Evolutionary conservation across 2,113 vertebrate genomes (phyloP).

Genomic region (Colaptes auratus): DNA sequence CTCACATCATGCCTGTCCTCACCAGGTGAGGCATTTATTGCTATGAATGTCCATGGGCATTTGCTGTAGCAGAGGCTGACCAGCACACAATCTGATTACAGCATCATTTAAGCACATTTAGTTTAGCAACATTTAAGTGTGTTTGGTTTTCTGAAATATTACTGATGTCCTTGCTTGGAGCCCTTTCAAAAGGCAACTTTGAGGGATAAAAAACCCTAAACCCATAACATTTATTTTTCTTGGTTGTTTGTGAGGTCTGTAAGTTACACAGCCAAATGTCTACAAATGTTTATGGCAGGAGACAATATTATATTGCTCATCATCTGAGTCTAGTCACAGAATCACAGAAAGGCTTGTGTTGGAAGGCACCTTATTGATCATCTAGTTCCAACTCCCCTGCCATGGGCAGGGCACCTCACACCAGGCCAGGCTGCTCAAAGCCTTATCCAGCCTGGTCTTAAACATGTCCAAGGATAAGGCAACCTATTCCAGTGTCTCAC

Average conservation of each 20-base stretch:
- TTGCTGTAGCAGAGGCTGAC: neutral
- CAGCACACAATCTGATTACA: neutral
- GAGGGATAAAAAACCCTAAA: fast-evolving
- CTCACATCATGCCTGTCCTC: neutral
- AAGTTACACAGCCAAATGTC: neutral
- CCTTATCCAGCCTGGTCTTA: too few relatives aligned
- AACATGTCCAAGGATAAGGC: too few relatives aligned
- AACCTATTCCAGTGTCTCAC: too few relatives aligned
- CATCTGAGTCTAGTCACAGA: neutral
- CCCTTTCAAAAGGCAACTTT: neutral
- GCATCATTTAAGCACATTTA: neutral
- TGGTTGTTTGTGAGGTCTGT: neutral
- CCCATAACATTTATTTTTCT: neutral
- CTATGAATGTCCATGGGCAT: neutral
- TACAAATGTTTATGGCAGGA: neutral
- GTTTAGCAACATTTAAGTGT: neutral
- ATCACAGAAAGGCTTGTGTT: too few relatives aligned
- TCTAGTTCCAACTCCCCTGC: too few relatives aligned
- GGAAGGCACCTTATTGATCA: too few relatives aligned
- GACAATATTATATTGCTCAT: neutral
- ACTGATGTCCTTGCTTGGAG: neutral
- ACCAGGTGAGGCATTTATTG: neutral
- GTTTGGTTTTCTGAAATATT: neutral
- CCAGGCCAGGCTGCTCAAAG: too few relatives aligned
- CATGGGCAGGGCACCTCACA: too few relatives aligned